Base-by-base conservation (phyloP, 2,113 vertebrate genomes). In the Caloenas nicobarica region DNA sequence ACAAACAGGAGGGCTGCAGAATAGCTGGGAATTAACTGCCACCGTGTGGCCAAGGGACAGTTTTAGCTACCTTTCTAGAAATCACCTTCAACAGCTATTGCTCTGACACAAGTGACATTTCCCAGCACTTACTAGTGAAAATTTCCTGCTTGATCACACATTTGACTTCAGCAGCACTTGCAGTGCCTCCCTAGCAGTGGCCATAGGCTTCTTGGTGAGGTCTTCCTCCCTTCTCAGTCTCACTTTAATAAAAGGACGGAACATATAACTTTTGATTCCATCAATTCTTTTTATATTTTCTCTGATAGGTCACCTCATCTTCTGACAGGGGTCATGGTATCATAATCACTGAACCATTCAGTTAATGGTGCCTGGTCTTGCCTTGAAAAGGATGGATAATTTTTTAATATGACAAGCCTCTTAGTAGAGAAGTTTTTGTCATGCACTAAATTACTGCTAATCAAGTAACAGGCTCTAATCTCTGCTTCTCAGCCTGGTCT, bases 1-100 rank as follows among this genome's bases (percentile, higher is more conserved):
- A 22, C 33, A 76, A 95, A 71, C 3, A 26, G 22, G 14, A 82
- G 25, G 15, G 13, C 26, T 53, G 38, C 7, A 40, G 54, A 96
- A 97, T 98, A 97, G 58, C 64, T 97, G 38, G 93, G 94, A 82
- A 15, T 66, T 48, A 93, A 91, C 97, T 94, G 97, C 97, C 98
- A 98, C 91, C 97, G 7, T 97, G 97, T 98, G 98, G 95, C 84
- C 92, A 76, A 73, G 44, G 12, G 10, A 8, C 16, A 65, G 36
- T 56, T 83, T 80, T 42, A 74, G 13, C 56, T 56, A 5, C 46
- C 13, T 88, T 88, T 88, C 73, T 34, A 70, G 74, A 91, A 92
- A 92, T n/a, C 54, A 71, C 50, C 53, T 50, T 25, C 84, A 64
- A 56, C 51, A 73, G 25, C 42, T 62, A 42, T 8, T 62, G 15